Base-by-base conservation (phyloP, 1,140 invertebrate genomes). In the Akabosia matsudoensis region DNA sequence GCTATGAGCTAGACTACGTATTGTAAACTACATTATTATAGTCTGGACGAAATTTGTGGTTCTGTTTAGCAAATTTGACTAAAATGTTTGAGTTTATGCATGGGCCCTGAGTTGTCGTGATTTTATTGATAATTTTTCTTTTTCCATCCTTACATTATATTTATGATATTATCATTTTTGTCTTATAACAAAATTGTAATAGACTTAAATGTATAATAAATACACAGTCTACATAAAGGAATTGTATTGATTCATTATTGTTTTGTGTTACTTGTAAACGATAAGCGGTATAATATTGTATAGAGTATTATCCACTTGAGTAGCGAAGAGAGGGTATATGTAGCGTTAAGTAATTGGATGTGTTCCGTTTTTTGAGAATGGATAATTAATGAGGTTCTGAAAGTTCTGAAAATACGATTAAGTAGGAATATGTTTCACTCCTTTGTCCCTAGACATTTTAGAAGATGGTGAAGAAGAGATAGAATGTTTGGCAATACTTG, bases 1-100 rank as follows among this genome's bases (percentile, higher is more conserved):
- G 97, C 85, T 97, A 98, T 85, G 97, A 99, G 87, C 86, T 99
- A 82, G 97, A 99, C 87, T 98, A 99, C 86, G 87, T 94, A 82
- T 87, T 98, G 77, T 98, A 92, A 90, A 84, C 37, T 10, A 45
- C 7, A 45, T 10, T 18, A 45, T 45, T 10, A 45, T 10, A 45
- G 7, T 45, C 37, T 10, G 37, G 37, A 45, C 37, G 7, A 45
- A 7, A 18, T 45, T 45, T n/a, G n/a, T n/a, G n/a, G n/a, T n/a
- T n/a, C n/a, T n/a, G 37, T 45, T 45, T 45, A 45, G 37, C 37
- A 10, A 18, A 10, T 45, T 45, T 45, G 37, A 45, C 37, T 45
- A 18, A 10, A 45, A 7, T 7, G 7, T 45, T 45, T 10, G 37
- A 45, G 18, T 45, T 18, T 10, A 18, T 10, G 24, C 7, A 22